Conservation (phyloP, 2,888 invertebrate species). For the Disparrhopalites patrizii region DNA sequence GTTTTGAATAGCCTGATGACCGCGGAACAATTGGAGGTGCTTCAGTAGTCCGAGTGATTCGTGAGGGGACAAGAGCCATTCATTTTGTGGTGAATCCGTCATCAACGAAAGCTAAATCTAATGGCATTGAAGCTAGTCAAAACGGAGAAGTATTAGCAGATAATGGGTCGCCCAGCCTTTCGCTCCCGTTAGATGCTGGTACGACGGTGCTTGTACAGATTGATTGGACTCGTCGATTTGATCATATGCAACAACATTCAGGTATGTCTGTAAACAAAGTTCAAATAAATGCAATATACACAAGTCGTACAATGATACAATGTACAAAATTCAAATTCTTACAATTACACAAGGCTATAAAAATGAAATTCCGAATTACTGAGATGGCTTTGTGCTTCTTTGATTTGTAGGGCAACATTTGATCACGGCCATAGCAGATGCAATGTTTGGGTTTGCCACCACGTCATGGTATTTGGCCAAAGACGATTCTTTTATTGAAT, state of each 20-base stretch:
- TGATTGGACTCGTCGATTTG: constrained; percentile 74
- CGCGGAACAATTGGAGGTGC: constrained; percentile 64
- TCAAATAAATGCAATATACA: too few species aligned
- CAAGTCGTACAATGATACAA: too few species aligned
- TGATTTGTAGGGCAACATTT: constrained; percentile 67
- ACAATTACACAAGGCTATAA: too few species aligned
- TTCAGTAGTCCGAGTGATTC: constrained; percentile 65
- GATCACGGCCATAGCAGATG: constrained; percentile 71
- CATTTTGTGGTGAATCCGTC: constrained; percentile 61
- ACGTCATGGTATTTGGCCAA: constrained; percentile 80
- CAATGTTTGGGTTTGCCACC: constrained; percentile 64
- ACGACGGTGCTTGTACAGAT: constrained; percentile 61
- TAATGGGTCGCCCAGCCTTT: constrained; percentile 24
- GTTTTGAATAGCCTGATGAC: constrained; percentile 65
- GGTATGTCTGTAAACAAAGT: constrained; percentile 53
- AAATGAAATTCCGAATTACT: too few species aligned
- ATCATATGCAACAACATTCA: constrained; percentile 91
- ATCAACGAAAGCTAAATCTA: too few species aligned
- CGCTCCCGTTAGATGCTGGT: constrained; percentile 60
- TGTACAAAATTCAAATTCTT: too few species aligned
- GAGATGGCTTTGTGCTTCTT: too few species aligned
- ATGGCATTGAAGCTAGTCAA: too few species aligned
- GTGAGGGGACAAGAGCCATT: constrained; percentile 66
- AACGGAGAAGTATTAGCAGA: background rate
- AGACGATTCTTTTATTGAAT: constrained; percentile 68